Evolutionary conservation across 2,888 invertebrate genomes (phyloP).

Genomic region (Pandemis corylana): DNA sequence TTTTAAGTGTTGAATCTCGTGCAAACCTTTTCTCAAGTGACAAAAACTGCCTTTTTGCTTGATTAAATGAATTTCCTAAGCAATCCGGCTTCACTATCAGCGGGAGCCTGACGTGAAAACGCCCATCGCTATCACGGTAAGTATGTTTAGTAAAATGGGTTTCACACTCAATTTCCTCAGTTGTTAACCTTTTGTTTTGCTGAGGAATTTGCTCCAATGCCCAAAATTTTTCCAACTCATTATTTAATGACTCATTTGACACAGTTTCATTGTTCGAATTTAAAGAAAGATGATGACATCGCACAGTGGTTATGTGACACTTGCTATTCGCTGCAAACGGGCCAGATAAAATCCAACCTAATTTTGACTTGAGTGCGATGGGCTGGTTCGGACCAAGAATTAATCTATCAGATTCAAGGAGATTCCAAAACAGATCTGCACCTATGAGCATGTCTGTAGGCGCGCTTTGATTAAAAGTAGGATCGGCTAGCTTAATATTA

Average conservation of each 20-base stretch:
- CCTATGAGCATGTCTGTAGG: too few relatives aligned
- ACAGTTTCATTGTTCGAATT: neutral
- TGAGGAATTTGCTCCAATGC: too few relatives aligned
- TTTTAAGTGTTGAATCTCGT: neutral
- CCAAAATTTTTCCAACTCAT: neutral
- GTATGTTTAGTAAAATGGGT: slow-evolving; percentile 13
- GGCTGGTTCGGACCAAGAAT: slow-evolving; percentile 34
- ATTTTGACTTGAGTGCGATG: slow-evolving; percentile 34
- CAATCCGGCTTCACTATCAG: slow-evolving; percentile 5
- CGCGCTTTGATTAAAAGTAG: too few relatives aligned
- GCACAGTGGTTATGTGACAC: neutral
- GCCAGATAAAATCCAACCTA: slow-evolving; percentile 42
- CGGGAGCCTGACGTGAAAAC: slow-evolving; percentile 10
- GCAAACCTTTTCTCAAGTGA: slow-evolving; percentile 4
- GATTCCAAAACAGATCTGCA: too few relatives aligned
- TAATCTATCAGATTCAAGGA: too few relatives aligned
- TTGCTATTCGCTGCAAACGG: neutral
- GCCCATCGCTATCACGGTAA: slow-evolving; percentile 3
- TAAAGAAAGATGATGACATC: neutral
- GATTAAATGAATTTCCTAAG: slow-evolving; percentile 10
- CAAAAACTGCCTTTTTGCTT: slow-evolving; percentile 8
- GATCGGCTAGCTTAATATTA: too few relatives aligned
- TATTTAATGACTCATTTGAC: neutral
- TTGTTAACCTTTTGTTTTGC: too few relatives aligned
- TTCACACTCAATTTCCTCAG: slow-evolving; percentile 6